phyloP scores from a whole-genome alignment of 2,888 invertebrate species.

The Hylaea fasciaria region DNA sequence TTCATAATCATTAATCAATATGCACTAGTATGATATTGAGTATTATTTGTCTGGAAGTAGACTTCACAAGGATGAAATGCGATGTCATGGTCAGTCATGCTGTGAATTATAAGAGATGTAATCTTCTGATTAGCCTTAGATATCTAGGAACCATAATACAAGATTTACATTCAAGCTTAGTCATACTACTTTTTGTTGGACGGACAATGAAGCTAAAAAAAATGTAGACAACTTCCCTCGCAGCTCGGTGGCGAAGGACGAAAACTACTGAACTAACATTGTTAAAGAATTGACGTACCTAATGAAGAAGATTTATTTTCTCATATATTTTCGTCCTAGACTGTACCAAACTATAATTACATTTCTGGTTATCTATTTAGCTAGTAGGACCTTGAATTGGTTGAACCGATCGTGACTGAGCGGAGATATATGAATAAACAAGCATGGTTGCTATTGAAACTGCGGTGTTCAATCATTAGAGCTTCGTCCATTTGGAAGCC shows the following conservation, averaged over 20 bases:
- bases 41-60: neutral
- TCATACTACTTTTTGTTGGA: conserved; percentile 34
- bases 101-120: conserved; percentile 25
- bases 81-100: conserved; percentile 35
- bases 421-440: conserved; percentile 55
- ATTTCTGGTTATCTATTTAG: conserved; percentile 64
- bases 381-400: conserved; percentile 59
- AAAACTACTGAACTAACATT: no score
- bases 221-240: no score
- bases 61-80: conserved; percentile 11
- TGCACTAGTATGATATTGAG: neutral
- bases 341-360: conserved; percentile 54
- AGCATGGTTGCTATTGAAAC: conserved; percentile 55
- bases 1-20: neutral
- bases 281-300: no score
- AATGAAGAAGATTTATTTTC: no score
- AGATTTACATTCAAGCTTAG: conserved; percentile 27
- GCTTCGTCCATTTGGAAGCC: conserved; percentile 50
- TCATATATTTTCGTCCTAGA: conserved; percentile 4
- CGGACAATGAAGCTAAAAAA: conserved; percentile 10
- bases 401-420: conserved; percentile 64
- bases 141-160: conserved; percentile 17
- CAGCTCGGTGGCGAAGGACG: no score
- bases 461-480: conserved; percentile 64
- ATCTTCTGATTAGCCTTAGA: conserved; percentile 32